These are phyloP conservation scores for Arothron firmamentum DNA, from an alignment of 2,113 vertebrate genomes.

Conservation along the genomic window DNA sequence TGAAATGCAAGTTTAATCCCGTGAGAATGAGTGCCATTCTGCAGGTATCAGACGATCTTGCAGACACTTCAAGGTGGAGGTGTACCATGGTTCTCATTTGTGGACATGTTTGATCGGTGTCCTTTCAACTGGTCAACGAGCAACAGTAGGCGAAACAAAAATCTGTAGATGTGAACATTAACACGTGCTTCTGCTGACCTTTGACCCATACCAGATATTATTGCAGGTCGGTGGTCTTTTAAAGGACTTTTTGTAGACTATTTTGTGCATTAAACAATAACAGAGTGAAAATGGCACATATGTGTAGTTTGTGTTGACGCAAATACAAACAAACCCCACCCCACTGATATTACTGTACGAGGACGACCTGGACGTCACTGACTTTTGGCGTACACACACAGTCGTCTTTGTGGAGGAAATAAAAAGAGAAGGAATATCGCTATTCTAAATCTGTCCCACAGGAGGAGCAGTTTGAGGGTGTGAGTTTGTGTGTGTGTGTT, in stretches of 20 bases:
- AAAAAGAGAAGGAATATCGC: conserved; percentile 16
- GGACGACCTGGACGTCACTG: conserved; percentile 43
- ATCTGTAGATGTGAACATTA: conserved; percentile 1
- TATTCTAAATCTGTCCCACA: conserved; percentile 41
- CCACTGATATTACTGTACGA: conserved; percentile 6
- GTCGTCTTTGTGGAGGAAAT: conserved; percentile 34
- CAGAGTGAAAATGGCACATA: conserved; percentile 5
- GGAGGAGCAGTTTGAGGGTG: conserved; percentile 27
- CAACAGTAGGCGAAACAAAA: too few species aligned
- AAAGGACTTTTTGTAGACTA: too few species aligned
- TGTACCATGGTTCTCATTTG: too few species aligned
- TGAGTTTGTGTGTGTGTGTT: conserved; percentile 46
- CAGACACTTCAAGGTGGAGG: too few species aligned
- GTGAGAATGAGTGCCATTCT: too few species aligned
- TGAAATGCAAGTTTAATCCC: too few species aligned
- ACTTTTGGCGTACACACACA: conserved; percentile 39
- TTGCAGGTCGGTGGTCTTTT: too few species aligned
- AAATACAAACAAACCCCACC: conserved; percentile 20
- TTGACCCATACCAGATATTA: too few species aligned
- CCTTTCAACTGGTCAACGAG: too few species aligned
- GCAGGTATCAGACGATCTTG: too few species aligned
- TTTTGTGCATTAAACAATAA: neutral
- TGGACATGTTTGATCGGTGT: too few species aligned
- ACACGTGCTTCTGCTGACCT: conserved; percentile 1
- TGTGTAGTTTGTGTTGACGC: conserved; percentile 29